These are phyloP conservation scores for Rosalia funebris DNA, from an alignment of 2,888 invertebrate species.

Conservation along the genomic window DNA sequence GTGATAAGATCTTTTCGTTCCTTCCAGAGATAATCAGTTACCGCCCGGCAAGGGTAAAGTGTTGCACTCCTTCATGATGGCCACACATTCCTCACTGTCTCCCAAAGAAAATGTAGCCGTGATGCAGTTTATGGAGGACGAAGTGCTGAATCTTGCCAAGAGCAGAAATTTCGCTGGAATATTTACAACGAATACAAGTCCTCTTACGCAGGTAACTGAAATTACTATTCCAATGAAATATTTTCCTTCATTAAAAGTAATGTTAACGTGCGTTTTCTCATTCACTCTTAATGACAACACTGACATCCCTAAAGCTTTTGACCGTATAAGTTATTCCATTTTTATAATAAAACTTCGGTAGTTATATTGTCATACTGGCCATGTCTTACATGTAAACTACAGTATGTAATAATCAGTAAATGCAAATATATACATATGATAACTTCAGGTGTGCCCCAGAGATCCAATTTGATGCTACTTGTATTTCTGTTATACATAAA, in stretches of 20 bases:
- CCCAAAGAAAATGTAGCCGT: slow-evolving; percentile 81
- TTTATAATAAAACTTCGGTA: too few species aligned
- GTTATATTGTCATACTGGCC: too few species aligned
- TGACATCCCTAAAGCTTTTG: too few species aligned
- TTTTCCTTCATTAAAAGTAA: background rate
- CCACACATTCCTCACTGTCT: slow-evolving; percentile 73
- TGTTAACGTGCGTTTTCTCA: background rate
- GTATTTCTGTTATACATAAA: too few species aligned
- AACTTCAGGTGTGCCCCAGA: too few species aligned
- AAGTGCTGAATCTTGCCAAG: slow-evolving; percentile 75
- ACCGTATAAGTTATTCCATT: too few species aligned
- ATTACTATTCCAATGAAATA: slow-evolving; percentile 3
- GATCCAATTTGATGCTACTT: too few species aligned
- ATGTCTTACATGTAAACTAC: too few species aligned
- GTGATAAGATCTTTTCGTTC: too few species aligned
- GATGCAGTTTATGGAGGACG: slow-evolving; percentile 82
- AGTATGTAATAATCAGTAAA: too few species aligned
- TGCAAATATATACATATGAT: too few species aligned
- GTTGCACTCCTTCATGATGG: slow-evolving; percentile 90
- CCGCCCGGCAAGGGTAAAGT: slow-evolving; percentile 76
- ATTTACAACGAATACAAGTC: slow-evolving; percentile 88
- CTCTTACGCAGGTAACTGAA: slow-evolving; percentile 81
- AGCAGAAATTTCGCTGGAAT: slow-evolving; percentile 76
- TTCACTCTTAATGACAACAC: too few species aligned
- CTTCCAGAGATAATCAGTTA: slow-evolving; percentile 70